phyloP scores from a whole-genome alignment of 2,888 invertebrate genomes.

The Autographa pulchrina region DNA sequence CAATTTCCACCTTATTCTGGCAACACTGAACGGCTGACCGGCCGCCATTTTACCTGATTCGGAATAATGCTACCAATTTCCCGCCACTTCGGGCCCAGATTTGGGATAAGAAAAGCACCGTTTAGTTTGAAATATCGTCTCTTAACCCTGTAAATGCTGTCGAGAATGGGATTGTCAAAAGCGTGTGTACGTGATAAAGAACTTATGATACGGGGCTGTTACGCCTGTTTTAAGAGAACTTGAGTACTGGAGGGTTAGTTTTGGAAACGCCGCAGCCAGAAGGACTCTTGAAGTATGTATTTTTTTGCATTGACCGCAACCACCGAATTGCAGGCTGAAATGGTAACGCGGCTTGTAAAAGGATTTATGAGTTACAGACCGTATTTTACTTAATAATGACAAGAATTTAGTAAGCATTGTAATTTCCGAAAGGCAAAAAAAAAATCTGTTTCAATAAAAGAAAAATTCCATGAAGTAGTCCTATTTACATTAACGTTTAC shows the following conservation, averaged over 20 bases:
- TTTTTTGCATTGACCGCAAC: no score
- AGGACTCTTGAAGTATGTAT: no score
- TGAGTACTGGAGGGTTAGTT: not conserved
- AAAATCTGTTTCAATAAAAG: not conserved
- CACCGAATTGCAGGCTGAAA: no score
- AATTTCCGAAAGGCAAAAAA: no score
- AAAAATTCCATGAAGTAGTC: not conserved
- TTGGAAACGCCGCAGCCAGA: not conserved
- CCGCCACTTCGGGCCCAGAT: conserved; percentile 54
- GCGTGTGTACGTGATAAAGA: conserved; percentile 34
- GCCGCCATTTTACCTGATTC: conserved; percentile 52
- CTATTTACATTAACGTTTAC: not conserved
- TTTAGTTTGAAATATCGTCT: conserved; percentile 58
- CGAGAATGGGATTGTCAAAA: conserved; percentile 54
- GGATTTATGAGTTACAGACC: no score
- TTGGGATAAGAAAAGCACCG: conserved; percentile 57
- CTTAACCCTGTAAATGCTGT: conserved; percentile 43
- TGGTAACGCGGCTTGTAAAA: no score
- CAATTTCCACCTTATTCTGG: conserved; percentile 41
- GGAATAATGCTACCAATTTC: conserved; percentile 62
- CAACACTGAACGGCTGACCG: conserved; percentile 27
- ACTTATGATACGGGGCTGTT: conserved; percentile 34
- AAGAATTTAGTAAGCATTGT: no score
- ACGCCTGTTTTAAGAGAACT: not conserved
- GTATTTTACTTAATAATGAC: no score